Conservation (phyloP, 2,113 vertebrate genomes). For the Nesogale talazaci region DNA sequence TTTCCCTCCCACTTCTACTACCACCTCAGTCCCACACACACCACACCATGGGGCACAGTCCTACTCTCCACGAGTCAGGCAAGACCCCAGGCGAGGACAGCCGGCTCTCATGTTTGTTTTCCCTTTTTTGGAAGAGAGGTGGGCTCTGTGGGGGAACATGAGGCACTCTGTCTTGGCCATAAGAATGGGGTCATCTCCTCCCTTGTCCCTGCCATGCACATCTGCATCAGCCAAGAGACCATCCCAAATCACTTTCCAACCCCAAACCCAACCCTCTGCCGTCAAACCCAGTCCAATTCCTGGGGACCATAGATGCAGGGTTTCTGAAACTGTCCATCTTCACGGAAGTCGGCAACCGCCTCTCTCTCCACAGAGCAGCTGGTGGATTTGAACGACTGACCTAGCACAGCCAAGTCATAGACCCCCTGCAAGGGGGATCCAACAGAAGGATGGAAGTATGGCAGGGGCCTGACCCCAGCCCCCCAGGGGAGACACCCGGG, state of each 20-base stretch:
- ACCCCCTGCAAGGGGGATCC: not conserved
- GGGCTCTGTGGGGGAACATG: accelerated
- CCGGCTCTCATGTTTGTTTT: not conserved
- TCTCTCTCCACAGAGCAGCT: too few relatives aligned
- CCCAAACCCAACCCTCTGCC: not conserved
- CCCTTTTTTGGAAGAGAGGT: not conserved
- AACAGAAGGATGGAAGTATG: not conserved
- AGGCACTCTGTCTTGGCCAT: not conserved
- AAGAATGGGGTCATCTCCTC: not conserved
- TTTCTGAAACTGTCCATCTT: too few relatives aligned
- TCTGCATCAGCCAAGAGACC: not conserved
- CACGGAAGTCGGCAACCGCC: too few relatives aligned
- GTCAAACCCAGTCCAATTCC: too few relatives aligned
- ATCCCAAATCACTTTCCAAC: too few relatives aligned
- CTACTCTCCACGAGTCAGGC: not conserved
- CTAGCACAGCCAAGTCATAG: too few relatives aligned
- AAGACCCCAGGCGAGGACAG: not conserved
- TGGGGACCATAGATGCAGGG: too few relatives aligned
- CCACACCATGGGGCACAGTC: not conserved
- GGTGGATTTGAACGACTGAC: too few relatives aligned
- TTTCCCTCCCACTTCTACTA: not conserved
- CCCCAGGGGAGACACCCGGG: too few relatives aligned
- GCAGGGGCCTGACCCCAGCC: not conserved
- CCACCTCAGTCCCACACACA: not conserved
- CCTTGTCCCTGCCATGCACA: accelerated